Evolutionary conservation across 2,888 invertebrate species (phyloP).

Genomic region (Drosophila setosimentum): DNA sequence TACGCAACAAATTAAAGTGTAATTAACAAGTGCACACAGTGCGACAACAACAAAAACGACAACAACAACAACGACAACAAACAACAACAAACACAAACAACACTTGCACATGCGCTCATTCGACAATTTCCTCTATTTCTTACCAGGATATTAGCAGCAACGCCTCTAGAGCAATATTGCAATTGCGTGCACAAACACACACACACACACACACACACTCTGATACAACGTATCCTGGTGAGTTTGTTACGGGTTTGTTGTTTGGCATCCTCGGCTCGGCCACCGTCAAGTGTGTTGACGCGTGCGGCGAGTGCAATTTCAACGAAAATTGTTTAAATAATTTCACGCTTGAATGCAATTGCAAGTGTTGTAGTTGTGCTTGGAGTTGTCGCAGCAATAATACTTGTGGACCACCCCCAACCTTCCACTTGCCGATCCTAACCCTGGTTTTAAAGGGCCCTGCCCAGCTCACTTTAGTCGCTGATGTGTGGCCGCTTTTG

Average conservation of each 20-base stretch:
- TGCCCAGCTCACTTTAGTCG: constrained; percentile 53
- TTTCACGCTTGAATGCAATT: constrained; percentile 79
- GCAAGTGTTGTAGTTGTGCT: constrained; percentile 51
- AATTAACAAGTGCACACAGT: constrained; percentile 80
- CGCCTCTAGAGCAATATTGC: constrained; percentile 32
- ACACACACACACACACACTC: constrained; percentile 20
- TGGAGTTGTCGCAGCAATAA: neutral
- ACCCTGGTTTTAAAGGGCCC: neutral
- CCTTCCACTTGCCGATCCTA: neutral
- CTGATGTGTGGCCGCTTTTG: constrained; percentile 65
- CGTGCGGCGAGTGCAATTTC: constrained; percentile 79
- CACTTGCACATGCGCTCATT: constrained; percentile 13
- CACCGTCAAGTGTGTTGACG: constrained; percentile 78
- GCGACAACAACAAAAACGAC: constrained; percentile 30
- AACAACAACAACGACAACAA: constrained; percentile 24
- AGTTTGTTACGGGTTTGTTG: constrained; percentile 51
- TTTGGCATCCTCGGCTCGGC: constrained; percentile 60
- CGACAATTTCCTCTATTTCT: constrained; percentile 22
- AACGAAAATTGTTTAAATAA: constrained; percentile 80
- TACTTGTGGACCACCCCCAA: neutral
- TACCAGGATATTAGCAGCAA: constrained; percentile 69
- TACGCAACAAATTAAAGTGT: constrained; percentile 82
- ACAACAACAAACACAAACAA: neutral
- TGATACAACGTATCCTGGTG: constrained; percentile 47
- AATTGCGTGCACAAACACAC: constrained; percentile 20